Base-by-base conservation (phyloP, 2,797 vertebrate species). In the Rallus crepitans region DNA sequence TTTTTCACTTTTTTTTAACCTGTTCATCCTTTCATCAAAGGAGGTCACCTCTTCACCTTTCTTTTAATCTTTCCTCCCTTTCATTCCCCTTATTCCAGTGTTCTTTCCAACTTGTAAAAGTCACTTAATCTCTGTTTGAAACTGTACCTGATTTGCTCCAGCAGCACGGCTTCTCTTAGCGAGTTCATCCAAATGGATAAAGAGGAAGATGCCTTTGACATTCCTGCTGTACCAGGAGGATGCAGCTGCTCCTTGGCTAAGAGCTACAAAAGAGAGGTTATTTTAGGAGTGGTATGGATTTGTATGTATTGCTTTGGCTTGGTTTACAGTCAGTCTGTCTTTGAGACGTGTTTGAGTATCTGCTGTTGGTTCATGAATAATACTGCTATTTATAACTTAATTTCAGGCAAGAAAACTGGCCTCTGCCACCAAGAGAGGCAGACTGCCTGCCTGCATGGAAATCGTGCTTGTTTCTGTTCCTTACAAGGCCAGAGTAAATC, bases 111-210 rank as follows among this genome's bases (percentile, higher is more conserved):
- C 86, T 59, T 95, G 78, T 93, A 79, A 96, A 94, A 94, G 64
- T 85, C 90, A 94, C 91, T 95, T 96, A 96, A 96, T 96, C 96
- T 93, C 96, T 71, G 81, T 95, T 95, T 97, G 96, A 97, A 89
- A 50, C 81, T 90, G 66, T 80, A 71, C 90, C 84, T 71, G 68
- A 87, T 96, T 87, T 95, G 91, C 93, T 96, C 91, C 11, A 25
- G 88, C 91, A 89, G 96, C 88, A 71, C 1, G 6, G 78, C 78
- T 93, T 92, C 95, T 82, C 71, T 89, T 87, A 65, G 66, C 2
- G 5, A 92, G 95, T 96, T 94, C 90, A 65, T 82, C 71, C 91
- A 72, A 60, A 11, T 61, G 93, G 88, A 87, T 89, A 73, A 95
- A 96, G 95, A 94, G 93, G 88, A 93, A 61, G 90, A 92, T 95